Evolutionary conservation across 2,888 invertebrate genomes (phyloP).

Genomic region (Girardia tigrina): DNA sequence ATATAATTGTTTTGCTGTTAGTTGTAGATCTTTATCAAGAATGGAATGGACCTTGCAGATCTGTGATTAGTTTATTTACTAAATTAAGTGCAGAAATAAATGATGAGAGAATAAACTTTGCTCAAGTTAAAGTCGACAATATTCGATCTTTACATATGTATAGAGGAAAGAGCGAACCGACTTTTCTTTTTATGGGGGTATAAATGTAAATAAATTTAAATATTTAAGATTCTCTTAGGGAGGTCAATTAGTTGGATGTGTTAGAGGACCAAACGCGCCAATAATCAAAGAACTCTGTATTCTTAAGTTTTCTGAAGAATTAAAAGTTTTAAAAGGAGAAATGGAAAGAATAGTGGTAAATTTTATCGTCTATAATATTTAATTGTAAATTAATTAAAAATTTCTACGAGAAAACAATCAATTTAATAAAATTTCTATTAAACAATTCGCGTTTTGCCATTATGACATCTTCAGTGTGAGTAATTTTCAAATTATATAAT

Average conservation of each 20-base stretch:
- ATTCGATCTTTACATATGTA: conserved; percentile 64
- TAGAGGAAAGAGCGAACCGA: conserved; percentile 69
- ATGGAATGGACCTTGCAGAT: conserved; percentile 77
- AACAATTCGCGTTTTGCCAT: too few relatives aligned
- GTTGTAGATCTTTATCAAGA: conserved; percentile 77
- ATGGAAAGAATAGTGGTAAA: conserved; percentile 52
- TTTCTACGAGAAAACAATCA: too few relatives aligned
- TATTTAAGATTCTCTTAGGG: conserved; percentile 52
- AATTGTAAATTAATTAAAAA: too few relatives aligned
- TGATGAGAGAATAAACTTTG: conserved; percentile 66
- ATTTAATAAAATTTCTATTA: too few relatives aligned
- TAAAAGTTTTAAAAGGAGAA: conserved; percentile 55
- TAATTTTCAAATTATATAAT: too few relatives aligned
- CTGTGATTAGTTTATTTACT: conserved; percentile 68
- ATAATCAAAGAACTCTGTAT: conserved; percentile 59
- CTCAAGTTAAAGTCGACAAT: conserved; percentile 64
- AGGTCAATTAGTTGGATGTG: conserved; percentile 63
- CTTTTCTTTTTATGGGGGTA: conserved; percentile 74
- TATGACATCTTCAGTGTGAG: too few relatives aligned
- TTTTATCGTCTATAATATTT: too few relatives aligned
- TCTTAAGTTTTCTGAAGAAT: conserved; percentile 61
- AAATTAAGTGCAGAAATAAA: conserved; percentile 74
- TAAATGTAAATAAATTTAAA: conserved; percentile 42
- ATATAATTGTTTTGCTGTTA: too few relatives aligned
- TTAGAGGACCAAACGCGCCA: conserved; percentile 72